Percentiles rank a stretch among this genome's conserved stretches.
Evolutionary conservation across 2,888 invertebrate species (phyloP).

Genomic region (Cenopis cana): DNA sequence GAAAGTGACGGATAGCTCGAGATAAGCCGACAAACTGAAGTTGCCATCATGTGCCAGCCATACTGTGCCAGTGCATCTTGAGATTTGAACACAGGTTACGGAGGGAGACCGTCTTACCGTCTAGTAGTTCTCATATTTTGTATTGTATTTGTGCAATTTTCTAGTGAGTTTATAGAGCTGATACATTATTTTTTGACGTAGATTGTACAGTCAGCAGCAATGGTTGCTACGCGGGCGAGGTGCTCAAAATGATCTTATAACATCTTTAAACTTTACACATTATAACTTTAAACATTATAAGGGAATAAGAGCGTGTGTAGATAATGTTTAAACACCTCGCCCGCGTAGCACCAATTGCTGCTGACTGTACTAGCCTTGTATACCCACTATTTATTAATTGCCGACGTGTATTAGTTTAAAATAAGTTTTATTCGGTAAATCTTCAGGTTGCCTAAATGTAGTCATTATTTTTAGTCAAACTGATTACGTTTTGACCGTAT

Average conservation of each 20-base stretch:
- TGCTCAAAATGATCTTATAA: no score
- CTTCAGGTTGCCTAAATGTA: neutral
- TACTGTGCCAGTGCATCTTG: neutral
- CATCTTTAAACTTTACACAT: no score
- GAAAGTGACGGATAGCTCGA: no score
- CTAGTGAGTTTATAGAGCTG: neutral
- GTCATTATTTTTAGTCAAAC: constrained; percentile 11
- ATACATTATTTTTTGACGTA: neutral
- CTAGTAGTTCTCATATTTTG: constrained; percentile 24
- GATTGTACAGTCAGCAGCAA: no score
- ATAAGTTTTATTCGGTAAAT: neutral
- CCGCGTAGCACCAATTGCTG: no score
- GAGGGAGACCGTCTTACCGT: neutral
- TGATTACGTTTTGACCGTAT: neutral
- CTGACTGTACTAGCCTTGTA: neutral
- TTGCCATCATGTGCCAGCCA: no score
- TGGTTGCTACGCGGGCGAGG: no score
- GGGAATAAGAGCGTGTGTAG: no score
- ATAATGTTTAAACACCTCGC: no score
- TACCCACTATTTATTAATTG: constrained; percentile 31
- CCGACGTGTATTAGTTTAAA: constrained; percentile 5
- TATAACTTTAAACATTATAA: no score
- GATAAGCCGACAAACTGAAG: no score
- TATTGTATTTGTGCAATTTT: constrained; percentile 14
- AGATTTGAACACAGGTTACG: neutral